Percentiles rank a stretch among this genome's conserved stretches.
Evolutionary conservation across 2,888 invertebrate species (phyloP).

Genomic region (Labia minor): DNA sequence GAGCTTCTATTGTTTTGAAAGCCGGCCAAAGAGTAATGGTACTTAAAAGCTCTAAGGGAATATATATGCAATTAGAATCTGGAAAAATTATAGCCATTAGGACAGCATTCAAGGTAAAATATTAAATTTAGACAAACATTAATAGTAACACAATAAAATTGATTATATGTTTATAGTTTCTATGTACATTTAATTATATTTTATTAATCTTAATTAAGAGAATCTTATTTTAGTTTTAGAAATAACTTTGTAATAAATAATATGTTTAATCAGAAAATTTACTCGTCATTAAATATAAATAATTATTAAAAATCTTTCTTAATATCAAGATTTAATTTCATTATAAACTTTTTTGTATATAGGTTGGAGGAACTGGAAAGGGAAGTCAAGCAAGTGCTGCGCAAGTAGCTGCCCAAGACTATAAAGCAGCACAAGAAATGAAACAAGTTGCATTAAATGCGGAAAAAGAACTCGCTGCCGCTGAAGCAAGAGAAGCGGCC

Average conservation of each 20-base stretch:
- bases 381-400: conserved; percentile 25
- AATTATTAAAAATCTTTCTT: no score
- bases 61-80: conserved; percentile 88
- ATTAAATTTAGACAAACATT: background rate
- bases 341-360: no score
- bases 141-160: no score
- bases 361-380: conserved; percentile 43
- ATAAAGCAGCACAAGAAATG: conserved; percentile 20
- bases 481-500: background rate
- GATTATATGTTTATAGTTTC: no score
- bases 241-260: no score
- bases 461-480: background rate
- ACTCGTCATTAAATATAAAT: no score
- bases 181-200: no score
- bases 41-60: conserved; percentile 87
- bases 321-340: no score
- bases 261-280: no score
- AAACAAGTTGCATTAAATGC: conserved; percentile 4
- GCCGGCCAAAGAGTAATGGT: conserved; percentile 92
- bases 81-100: conserved; percentile 91
- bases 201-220: no score
- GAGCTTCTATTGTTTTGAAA: conserved; percentile 79
- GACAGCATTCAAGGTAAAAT: conserved; percentile 54
- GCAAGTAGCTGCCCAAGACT: conserved; percentile 30
- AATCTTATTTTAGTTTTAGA: no score